phyloP scores from a whole-genome alignment of 2,888 invertebrate genomes.

The Philereme transversata region DNA sequence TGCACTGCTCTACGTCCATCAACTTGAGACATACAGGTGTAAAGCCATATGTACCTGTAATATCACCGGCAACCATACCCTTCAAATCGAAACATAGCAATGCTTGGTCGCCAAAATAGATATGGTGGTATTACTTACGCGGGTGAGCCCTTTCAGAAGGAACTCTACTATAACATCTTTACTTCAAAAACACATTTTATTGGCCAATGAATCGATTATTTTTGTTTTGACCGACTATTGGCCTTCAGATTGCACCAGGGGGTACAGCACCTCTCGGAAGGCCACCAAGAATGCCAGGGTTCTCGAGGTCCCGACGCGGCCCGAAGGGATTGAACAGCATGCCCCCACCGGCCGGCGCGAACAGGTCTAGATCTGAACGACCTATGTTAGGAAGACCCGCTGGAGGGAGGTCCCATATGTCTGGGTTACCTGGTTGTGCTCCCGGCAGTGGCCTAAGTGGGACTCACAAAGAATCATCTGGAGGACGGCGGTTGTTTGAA shows the following conservation, averaged over 20 bases:
- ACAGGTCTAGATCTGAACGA: constrained; percentile 91
- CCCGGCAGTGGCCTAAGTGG: constrained; percentile 60
- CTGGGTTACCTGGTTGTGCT: constrained; percentile 60
- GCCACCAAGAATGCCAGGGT: constrained; percentile 83
- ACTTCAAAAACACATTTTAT: constrained; percentile 8
- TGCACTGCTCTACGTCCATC: too few relatives aligned
- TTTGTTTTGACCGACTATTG: background rate
- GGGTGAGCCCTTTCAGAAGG: too few relatives aligned
- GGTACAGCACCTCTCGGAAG: constrained; percentile 85
- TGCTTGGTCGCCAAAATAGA: too few relatives aligned
- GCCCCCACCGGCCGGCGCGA: constrained; percentile 86
- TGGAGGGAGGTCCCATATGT: constrained; percentile 70
- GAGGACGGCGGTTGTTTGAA: constrained; percentile 48
- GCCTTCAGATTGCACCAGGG: constrained; percentile 84
- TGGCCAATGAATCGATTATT: constrained; percentile 1
- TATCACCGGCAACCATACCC: too few relatives aligned
- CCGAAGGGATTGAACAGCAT: constrained; percentile 90
- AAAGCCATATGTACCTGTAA: too few relatives aligned
- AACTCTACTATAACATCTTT: constrained; percentile 9
- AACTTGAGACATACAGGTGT: too few relatives aligned
- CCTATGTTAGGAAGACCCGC: constrained; percentile 83
- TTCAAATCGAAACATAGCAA: too few relatives aligned
- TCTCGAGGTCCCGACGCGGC: constrained; percentile 68
- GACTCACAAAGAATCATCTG: constrained; percentile 66
- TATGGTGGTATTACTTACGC: too few relatives aligned